Percentiles rank a stretch among this genome's conserved stretches.
phyloP scores from a whole-genome alignment of 1,140 invertebrate genomes.

The Plodia interpunctella region DNA sequence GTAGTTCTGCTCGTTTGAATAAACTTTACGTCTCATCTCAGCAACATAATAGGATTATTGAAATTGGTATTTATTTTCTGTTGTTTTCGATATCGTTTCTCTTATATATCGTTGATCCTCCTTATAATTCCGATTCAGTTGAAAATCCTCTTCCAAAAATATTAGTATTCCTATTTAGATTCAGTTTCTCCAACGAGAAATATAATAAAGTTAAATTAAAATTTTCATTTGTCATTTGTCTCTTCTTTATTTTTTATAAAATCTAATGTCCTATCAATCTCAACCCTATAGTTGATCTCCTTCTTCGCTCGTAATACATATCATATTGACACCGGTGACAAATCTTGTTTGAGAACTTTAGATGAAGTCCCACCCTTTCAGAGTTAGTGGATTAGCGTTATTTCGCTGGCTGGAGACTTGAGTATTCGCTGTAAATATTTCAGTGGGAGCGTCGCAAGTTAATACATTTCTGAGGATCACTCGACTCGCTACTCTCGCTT shows the following conservation, averaged over 20 bases:
- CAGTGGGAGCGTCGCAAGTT: conserved; percentile 1
- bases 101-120: too few relatives aligned
- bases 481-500: background rate
- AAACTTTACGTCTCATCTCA: background rate
- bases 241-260: too few relatives aligned
- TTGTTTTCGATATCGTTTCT: too few relatives aligned
- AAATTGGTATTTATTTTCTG: too few relatives aligned
- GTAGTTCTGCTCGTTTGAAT: background rate
- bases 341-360: background rate
- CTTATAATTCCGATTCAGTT: too few relatives aligned
- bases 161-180: too few relatives aligned
- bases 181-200: too few relatives aligned
- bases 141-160: too few relatives aligned
- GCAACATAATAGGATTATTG: background rate
- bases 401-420: background rate
- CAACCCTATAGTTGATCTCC: too few relatives aligned
- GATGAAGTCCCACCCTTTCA: background rate
- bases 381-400: conserved; percentile 1
- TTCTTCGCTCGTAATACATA: background rate
- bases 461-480: conserved; percentile 2
- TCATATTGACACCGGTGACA: background rate
- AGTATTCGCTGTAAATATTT: background rate
- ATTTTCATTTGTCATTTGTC: too few relatives aligned
- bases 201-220: too few relatives aligned
- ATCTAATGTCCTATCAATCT: background rate